phyloP scores from a whole-genome alignment of 2,797 vertebrate genomes.

The Tragelaphus eurycerus region DNA sequence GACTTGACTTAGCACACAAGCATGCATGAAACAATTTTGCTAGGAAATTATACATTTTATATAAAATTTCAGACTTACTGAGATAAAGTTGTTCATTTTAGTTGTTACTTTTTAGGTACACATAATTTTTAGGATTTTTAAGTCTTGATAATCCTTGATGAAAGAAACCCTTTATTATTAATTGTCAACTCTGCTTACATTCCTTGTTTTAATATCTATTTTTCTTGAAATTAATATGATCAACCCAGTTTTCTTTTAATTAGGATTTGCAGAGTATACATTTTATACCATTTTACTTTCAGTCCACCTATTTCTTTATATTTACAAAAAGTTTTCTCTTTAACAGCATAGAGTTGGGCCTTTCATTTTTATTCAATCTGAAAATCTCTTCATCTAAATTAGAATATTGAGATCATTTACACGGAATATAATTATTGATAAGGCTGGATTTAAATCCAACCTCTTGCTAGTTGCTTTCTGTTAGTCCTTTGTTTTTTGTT shows the following conservation, averaged over 20 bases:
- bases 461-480: neutral
- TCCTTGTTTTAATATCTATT: neutral
- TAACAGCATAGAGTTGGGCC: neutral
- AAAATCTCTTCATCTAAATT: neutral
- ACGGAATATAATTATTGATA: neutral
- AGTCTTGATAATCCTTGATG: neutral
- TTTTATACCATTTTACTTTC: conserved; percentile 8
- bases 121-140: neutral
- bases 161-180: neutral
- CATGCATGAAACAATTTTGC: neutral
- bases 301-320: neutral
- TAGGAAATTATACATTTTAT: neutral
- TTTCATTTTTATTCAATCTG: neutral
- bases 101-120: neutral
- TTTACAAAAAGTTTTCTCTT: neutral
- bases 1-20: neutral
- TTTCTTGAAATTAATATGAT: neutral
- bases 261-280: neutral
- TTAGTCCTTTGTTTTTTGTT: neutral
- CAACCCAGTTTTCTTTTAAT: neutral
- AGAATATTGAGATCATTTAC: neutral
- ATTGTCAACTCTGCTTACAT: neutral
- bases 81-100: neutral
- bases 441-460: neutral
- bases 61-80: neutral